Conservation (phyloP, 2,888 invertebrate genomes). For the Apoda limacodes region DNA sequence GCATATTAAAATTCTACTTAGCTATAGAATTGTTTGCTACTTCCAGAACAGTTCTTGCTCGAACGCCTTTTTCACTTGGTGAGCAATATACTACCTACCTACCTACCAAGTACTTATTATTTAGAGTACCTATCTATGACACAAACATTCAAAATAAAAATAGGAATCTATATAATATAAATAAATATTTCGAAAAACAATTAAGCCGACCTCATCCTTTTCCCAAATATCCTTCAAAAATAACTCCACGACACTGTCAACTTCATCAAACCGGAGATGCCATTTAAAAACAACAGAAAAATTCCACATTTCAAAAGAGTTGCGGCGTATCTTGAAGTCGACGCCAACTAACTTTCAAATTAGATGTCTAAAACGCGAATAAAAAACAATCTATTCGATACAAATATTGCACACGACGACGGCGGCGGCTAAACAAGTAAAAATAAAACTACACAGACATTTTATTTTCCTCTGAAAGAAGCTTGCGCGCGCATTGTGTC, state of each 20-base stretch:
- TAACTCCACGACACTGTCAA: conserved; percentile 34
- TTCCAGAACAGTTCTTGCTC: too few species aligned
- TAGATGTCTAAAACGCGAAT: conserved; percentile 40
- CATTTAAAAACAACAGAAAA: conserved; percentile 20
- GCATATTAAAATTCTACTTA: conserved; percentile 2
- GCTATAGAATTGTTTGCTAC: too few species aligned
- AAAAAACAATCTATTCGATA: conserved; percentile 50
- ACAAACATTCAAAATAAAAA: too few species aligned
- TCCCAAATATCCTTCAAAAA: too few species aligned
- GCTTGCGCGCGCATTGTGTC: conserved; percentile 50
- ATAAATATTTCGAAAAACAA: too few species aligned
- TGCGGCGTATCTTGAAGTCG: conserved; percentile 32
- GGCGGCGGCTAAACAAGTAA: conserved; percentile 33
- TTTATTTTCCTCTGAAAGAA: conserved; percentile 62
- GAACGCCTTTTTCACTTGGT: too few species aligned
- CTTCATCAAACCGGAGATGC: conserved; percentile 26
- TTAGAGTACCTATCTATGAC: too few species aligned
- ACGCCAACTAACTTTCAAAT: conserved; percentile 50
- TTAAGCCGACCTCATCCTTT: too few species aligned
- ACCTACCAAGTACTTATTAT: too few species aligned
- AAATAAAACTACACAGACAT: conserved; percentile 46
- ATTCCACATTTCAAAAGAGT: conserved; percentile 22
- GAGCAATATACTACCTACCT: too few species aligned
- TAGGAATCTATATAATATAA: too few species aligned
- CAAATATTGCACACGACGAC: conserved; percentile 65